phyloP scores from a whole-genome alignment of 2,113 vertebrate species.

The Emberiza fucata region DNA sequence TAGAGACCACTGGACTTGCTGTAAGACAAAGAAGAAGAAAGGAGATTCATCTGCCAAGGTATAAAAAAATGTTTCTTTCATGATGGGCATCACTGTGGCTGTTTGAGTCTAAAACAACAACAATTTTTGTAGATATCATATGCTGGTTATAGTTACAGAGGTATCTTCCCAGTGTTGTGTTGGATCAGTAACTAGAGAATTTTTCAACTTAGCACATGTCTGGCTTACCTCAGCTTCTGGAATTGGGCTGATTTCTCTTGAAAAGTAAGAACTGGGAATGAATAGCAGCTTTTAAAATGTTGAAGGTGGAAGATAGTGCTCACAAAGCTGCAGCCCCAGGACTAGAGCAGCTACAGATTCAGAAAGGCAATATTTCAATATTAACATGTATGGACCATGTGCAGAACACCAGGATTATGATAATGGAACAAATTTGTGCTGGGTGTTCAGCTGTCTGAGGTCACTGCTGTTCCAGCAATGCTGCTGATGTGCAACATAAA shows the following conservation, averaged over 20 bases:
- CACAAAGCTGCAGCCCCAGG: neutral
- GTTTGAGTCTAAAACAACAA: neutral
- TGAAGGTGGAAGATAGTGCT: neutral
- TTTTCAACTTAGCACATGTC: neutral
- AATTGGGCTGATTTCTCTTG: neutral
- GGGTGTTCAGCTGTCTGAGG: neutral
- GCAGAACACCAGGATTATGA: neutral
- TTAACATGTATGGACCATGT: neutral
- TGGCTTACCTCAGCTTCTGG: neutral
- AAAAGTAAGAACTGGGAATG: neutral
- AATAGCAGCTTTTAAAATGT: neutral
- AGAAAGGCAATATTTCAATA: neutral
- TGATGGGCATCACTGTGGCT: neutral
- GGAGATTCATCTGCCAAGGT: neutral
- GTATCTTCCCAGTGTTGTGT: fast-evolving
- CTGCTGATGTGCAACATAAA: slow-evolving; percentile 17
- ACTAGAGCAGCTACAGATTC: neutral
- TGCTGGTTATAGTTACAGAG: neutral
- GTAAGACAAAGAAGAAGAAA: neutral
- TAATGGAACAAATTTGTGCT: neutral
- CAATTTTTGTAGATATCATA: neutral
- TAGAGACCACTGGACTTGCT: neutral
- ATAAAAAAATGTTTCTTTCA: neutral
- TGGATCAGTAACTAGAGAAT: neutral
- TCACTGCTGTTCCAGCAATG: neutral